phyloP scores from a whole-genome alignment of 2,113 vertebrate genomes.

The Sapajus apella region DNA sequence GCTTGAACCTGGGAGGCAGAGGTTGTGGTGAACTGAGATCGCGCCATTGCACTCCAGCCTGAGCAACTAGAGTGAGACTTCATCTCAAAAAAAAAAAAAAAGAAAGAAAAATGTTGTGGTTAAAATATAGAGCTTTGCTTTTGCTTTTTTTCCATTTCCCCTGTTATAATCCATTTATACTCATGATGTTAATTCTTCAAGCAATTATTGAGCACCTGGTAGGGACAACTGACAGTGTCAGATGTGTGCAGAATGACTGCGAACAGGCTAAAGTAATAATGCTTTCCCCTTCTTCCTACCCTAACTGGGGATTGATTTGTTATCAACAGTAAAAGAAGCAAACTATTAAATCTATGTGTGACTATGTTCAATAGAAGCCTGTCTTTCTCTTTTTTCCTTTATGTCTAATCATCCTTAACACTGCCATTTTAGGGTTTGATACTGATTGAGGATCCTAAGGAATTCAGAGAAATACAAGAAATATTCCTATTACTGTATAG shows the following conservation, averaged over 20 bases:
- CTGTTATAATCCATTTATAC: not conserved
- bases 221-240: not conserved
- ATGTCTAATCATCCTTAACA: not conserved
- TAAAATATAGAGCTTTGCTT: not conserved
- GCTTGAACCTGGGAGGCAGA: too few species aligned
- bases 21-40: too few species aligned
- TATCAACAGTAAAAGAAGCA: not conserved
- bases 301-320: constrained; percentile 8
- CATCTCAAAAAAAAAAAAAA: too few species aligned
- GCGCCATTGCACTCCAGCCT: too few species aligned
- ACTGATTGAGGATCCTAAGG: not conserved
- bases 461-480: not conserved
- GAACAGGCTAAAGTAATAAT: not conserved
- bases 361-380: not conserved
- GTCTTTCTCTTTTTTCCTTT: not conserved
- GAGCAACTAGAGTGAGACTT: too few species aligned
- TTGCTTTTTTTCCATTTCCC: not conserved
- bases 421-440: not conserved
- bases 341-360: not conserved
- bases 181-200: not conserved
- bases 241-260: not conserved
- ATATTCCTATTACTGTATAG: not conserved
- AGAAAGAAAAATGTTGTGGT: too few species aligned
- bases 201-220: not conserved
- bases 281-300: not conserved